Evolutionary conservation across 1,140 invertebrate genomes (phyloP).

Genomic region (Orussus abietinus): DNA sequence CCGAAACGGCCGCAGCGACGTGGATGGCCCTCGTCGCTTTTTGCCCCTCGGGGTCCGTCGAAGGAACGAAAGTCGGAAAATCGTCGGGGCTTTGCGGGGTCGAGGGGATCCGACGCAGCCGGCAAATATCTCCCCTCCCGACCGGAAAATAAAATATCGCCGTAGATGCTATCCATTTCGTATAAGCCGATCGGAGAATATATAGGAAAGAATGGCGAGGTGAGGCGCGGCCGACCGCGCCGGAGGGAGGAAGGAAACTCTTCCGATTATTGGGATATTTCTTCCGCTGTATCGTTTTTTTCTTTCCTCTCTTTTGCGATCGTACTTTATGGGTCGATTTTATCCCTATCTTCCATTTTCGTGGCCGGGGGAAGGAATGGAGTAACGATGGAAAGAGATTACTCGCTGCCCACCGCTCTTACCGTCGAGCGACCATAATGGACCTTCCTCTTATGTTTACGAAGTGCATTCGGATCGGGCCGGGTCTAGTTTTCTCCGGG

Average conservation of each 20-base stretch:
- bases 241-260: conserved; percentile 15
- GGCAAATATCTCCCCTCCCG: conserved; percentile 5
- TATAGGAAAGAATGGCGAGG: conserved; percentile 8
- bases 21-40: too few relatives aligned
- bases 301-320: conserved; percentile 16
- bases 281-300: conserved; percentile 25
- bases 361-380: too few relatives aligned
- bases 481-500: too few relatives aligned
- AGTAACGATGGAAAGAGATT: conserved; percentile 22
- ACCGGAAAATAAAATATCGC: conserved; percentile 7
- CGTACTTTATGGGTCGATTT: conserved; percentile 6
- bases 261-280: conserved; percentile 34
- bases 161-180: conserved; percentile 24
- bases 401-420: conserved; percentile 11
- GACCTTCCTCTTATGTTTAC: background rate
- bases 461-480: background rate
- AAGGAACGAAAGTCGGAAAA: too few relatives aligned
- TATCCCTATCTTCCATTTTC: too few relatives aligned
- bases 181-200: conserved; percentile 32
- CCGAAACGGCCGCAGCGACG: conserved; percentile 14
- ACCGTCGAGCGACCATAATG: conserved; percentile 17
- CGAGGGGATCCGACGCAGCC: background rate
- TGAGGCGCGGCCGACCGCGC: conserved; percentile 9
- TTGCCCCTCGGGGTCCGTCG: too few relatives aligned
- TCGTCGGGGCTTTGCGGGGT: conserved; percentile 5